Base-by-base conservation (phyloP, 2,797 vertebrate species). In the Ceryle rudis region DNA sequence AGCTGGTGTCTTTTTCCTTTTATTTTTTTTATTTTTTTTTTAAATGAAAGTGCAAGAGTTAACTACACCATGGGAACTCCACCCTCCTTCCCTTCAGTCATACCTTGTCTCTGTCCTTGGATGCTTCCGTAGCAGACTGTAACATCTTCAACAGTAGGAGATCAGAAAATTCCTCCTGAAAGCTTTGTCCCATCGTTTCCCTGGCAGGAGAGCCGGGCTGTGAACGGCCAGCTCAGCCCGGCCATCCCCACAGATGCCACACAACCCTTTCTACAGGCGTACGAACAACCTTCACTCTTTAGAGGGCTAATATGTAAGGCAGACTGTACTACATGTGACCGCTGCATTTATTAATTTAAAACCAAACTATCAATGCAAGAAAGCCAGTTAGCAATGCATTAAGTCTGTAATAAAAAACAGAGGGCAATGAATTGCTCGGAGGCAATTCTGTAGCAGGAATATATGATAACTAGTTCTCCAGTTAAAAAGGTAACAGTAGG, bases 21-120 rank as follows among this genome's bases (percentile, higher is more conserved):
- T 52, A 18, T 52, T 49, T 14, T 16, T n/a, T 11, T 31, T 26
- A 39, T 10, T 14, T 35, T 11, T 29, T 26, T 17, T 46, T 35
- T 2, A 9, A 57, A 49, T 31, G 39, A 62, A 57, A 73, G 64
- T 4, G 7, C 49, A 69, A 25, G 46, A 46, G 20, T 39, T 77
- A 70, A 61, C 23, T 6, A 5, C 44, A 22, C 13, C 37, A 6
- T 3, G 16, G 8, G 16, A n/a, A n/a, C 19, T 11, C 70, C 33
- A n/a, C 42, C 51, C 57, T 74, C n/a, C 21, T 7, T 54, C 62
- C 54, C 52, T 58, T 70, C 52, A 17, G 46, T 18, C 87, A 61
- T 96, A 99, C 99, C 98, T 99, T 98, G 98, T 99, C 99, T 97
- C 99, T 99, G 97, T 99, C 99, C 46, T 96, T 98, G 9, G 99